Base-by-base conservation (phyloP, 2,797 vertebrate genomes). In the Buphagus erythrorhynchus region DNA sequence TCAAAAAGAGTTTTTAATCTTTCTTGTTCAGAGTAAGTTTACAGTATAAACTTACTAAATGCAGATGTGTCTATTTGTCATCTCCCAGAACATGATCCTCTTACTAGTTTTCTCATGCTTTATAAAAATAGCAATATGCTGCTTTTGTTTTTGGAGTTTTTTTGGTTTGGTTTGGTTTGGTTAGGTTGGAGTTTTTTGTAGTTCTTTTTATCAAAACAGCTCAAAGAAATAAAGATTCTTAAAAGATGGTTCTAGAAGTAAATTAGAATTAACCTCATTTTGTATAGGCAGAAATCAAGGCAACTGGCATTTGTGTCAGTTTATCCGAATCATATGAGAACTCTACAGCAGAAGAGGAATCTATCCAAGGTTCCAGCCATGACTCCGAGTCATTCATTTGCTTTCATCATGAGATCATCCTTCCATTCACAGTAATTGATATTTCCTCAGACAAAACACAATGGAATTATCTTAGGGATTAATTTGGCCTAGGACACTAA, bases 371-470 rank as follows among this genome's bases (percentile, higher is more conserved):
- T 78, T 67, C 26, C 43, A 48, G 55, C 20, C 55, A 9, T 43
- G 45, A 73, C 61, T 91, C 51, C 62, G 31, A 84, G 62, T 86
- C 58, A 80, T 86, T 90, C 31, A 29, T 83, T 93, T 88, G 46
- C 85, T 93, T 93, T 86, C 88, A 86, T 86, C 86, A 43, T 96
- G 91, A 96, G 82, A 83, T 95, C 95, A 93, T 94, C 89, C 75
- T 92, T 95, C 75, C 31, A 0, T 77, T 95, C 85, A 83, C 67
- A 86, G 89, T 76, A 83, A 94, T 40, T 90, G 85, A 59, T 90
- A 86, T 85, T 94, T 88, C 72, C 87, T 95, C 88, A 88, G 63
- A 73, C 62, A 86, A 93, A 92, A 57, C 63, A 92, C 81, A 93
- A 26, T 71, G 66, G 79, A 91, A 87, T 92, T 86, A 90, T 87